Percentiles rank a stretch among this genome's conserved stretches.
These are phyloP conservation scores for Amorpha juglandis DNA, from an alignment of 2,888 invertebrate species.

Conservation along the genomic window DNA sequence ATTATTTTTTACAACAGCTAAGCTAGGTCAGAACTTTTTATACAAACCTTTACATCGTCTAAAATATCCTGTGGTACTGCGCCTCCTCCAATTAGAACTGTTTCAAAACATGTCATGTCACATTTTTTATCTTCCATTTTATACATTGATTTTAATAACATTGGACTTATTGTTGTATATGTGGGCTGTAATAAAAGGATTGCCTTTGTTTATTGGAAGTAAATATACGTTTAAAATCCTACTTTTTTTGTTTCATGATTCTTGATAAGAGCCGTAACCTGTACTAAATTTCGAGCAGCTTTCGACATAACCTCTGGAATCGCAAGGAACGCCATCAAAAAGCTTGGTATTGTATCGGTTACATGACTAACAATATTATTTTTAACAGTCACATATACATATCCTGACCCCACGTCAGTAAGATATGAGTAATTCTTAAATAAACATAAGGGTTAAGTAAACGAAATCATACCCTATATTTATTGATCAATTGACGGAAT, in stretches of 20 bases:
- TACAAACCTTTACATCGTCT: slow-evolving; percentile 3
- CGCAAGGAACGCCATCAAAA: too few relatives aligned
- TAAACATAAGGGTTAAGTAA: neutral
- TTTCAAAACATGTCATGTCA: slow-evolving; percentile 9
- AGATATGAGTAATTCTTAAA: too few relatives aligned
- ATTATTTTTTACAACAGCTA: neutral
- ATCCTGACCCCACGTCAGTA: too few relatives aligned
- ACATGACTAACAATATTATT: too few relatives aligned
- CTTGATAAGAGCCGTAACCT: too few relatives aligned
- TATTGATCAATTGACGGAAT: slow-evolving; percentile 52
- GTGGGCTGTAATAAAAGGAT: slow-evolving; percentile 1
- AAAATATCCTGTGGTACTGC: neutral
- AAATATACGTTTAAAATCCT: too few relatives aligned
- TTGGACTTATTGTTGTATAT: neutral
- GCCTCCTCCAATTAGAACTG: neutral
- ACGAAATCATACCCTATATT: slow-evolving; percentile 49
- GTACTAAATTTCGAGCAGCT: too few relatives aligned
- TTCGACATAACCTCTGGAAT: too few relatives aligned
- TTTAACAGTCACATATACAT: too few relatives aligned
- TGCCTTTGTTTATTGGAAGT: too few relatives aligned
- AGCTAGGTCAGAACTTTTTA: neutral
- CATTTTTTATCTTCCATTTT: neutral
- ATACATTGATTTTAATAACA: neutral
- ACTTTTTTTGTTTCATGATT: too few relatives aligned
- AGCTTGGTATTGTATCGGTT: too few relatives aligned